These are phyloP conservation scores for Eupithecia pulchellata DNA, from an alignment of 2,888 invertebrate genomes.

Conservation along the genomic window DNA sequence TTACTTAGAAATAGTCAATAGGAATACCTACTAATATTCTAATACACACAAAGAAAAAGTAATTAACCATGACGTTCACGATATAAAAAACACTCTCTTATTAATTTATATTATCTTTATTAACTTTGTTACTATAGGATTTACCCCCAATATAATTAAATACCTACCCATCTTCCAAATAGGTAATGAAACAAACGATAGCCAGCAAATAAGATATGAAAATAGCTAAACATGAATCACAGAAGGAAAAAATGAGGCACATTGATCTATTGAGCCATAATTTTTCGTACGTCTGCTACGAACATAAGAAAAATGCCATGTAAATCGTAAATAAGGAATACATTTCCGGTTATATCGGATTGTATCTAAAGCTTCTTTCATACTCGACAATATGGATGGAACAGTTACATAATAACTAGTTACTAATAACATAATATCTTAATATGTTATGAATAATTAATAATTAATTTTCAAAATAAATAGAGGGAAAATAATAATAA, in stretches of 20 bases:
- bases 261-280: conserved; percentile 40
- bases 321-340: conserved; percentile 40
- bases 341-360: conserved; percentile 37
- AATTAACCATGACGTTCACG: too few relatives aligned
- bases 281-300: conserved; percentile 37
- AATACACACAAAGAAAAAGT: too few relatives aligned
- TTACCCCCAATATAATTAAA: conserved; percentile 15
- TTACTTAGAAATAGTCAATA: too few relatives aligned
- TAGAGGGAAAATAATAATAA: too few relatives aligned
- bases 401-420: too few relatives aligned
- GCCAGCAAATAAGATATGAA: conserved; percentile 19
- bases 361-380: conserved; percentile 16
- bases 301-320: conserved; percentile 39
- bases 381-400: not conserved
- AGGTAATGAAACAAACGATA: conserved; percentile 13
- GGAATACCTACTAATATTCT: too few relatives aligned
- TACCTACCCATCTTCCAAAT: conserved; percentile 4
- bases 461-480: too few relatives aligned
- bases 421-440: too few relatives aligned
- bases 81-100: too few relatives aligned
- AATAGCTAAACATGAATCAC: conserved; percentile 14
- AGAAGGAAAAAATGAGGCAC: conserved; percentile 32
- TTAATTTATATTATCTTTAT: too few relatives aligned
- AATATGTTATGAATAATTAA: too few relatives aligned
- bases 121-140: too few relatives aligned